Base-by-base conservation (phyloP, 2,113 vertebrate species). In the Forbesichthys agassizii region DNA sequence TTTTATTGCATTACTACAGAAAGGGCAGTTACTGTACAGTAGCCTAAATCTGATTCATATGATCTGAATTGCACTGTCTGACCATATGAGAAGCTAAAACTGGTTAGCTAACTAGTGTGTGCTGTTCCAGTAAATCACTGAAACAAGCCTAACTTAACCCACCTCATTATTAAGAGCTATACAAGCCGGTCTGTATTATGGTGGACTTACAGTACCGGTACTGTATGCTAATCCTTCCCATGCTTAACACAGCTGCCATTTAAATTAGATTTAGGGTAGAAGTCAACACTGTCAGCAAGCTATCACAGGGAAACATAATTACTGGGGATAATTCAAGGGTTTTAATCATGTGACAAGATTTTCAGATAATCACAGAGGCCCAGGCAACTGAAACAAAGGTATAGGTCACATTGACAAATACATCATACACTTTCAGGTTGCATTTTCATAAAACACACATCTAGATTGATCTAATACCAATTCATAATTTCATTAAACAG, bases 401-500 rank as follows among this genome's bases (percentile, higher is more conserved):
- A 48, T 13, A 47, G 51, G 6, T 33, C 54, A 69, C 64, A 82
- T 81, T 57, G 74, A 62, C 42, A 80, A 82, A 73, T 79, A 80
- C 71, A 73, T 85, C 65, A 73, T 27, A 69, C 6, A 69, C 27
- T 27, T 27, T 27, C 27, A 65, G 66, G 77, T 27, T 27, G 69
- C 48, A 73, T 81, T 83, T 81, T 69, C 69, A 80, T 75, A 79
- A 81, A 80, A 51, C 59, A 12, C 55, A 76, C 73, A 69, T 72
- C 72, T 66, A 47, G 72, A 84, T 86, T 73, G 48, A 89, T 88
- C 76, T 71, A 68, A 74, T 79, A 78, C 68, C 27, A 81, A 81
- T 84, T 80, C 56, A 80, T 86, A 82, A 87, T 88, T 91, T 91
- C 77, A 89, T 90, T 88, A 88, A 90, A 89, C 83, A 73, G 71